Evolutionary conservation across 1,140 invertebrate genomes (phyloP).

Genomic region (Sinella curviseta): DNA sequence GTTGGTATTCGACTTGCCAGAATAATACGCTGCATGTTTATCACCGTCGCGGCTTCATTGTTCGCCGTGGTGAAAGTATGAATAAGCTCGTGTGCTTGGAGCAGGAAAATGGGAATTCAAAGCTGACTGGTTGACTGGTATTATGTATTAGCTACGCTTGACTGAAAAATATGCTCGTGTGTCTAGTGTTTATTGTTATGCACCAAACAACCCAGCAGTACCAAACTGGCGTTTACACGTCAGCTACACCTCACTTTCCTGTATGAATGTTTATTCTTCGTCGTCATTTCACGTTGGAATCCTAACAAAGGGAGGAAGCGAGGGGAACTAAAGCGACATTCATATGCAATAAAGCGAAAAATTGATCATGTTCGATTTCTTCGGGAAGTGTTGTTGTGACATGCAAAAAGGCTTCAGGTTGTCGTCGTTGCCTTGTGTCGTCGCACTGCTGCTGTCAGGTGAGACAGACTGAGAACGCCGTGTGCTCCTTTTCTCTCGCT

Average conservation of each 20-base stretch:
- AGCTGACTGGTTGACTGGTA: neutral
- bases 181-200: neutral
- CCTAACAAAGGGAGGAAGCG: neutral
- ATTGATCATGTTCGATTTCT: constrained; percentile 43
- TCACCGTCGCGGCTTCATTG: neutral
- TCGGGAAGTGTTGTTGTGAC: neutral
- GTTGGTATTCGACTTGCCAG: no score
- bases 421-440: constrained; percentile 17
- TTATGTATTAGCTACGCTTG: neutral
- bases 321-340: constrained; percentile 12
- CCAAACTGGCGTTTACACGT: neutral
- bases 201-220: neutral
- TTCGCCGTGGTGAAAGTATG: neutral
- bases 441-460: constrained; percentile 22
- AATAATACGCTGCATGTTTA: neutral
- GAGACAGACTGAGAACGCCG: no score
- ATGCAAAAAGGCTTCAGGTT: constrained; percentile 24
- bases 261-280: neutral
- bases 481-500: neutral
- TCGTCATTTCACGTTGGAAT: constrained; percentile 10
- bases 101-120: neutral
- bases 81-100: no score
- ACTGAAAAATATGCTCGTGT: neutral
- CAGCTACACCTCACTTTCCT: neutral
- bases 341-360: constrained; percentile 44